Percentiles rank a stretch among this genome's conserved stretches.
Conservation (phyloP, 2,888 invertebrate genomes). For the Mimas tiliae region DNA sequence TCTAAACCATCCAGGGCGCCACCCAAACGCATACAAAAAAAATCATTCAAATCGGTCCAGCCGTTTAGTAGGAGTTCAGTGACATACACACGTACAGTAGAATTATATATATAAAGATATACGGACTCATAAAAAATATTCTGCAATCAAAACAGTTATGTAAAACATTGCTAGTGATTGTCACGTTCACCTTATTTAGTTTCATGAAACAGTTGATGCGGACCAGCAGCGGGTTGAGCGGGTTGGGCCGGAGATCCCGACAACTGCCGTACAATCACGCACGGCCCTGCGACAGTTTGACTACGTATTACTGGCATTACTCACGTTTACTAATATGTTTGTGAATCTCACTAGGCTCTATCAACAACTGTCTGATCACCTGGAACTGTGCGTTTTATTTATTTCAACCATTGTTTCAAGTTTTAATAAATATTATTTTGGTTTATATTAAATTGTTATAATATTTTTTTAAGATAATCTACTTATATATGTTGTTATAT, state of each 20-base stretch:
- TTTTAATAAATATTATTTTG: neutral
- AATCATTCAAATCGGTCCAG: too few relatives aligned
- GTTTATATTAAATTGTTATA: too few relatives aligned
- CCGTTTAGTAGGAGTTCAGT: too few relatives aligned
- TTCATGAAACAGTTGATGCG: constrained; percentile 26
- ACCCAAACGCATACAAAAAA: too few relatives aligned
- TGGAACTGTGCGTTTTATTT: neutral
- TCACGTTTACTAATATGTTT: constrained; percentile 78
- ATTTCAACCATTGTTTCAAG: too few relatives aligned
- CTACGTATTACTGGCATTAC: constrained; percentile 74
- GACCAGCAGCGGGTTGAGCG: neutral
- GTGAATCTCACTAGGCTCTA: constrained; percentile 52
- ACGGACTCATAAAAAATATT: neutral
- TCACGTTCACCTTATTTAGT: constrained; percentile 22
- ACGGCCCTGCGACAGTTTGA: constrained; percentile 69
- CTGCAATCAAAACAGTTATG: constrained; percentile 5
- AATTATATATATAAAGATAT: too few relatives aligned
- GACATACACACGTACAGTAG: too few relatives aligned
- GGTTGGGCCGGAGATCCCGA: constrained; percentile 61
- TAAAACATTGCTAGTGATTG: constrained; percentile 10
- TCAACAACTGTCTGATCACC: constrained; percentile 47
- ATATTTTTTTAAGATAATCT: too few relatives aligned
- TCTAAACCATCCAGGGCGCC: too few relatives aligned
- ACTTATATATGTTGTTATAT: too few relatives aligned
- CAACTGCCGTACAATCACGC: constrained; percentile 66